Base-by-base conservation (phyloP, 1,140 invertebrate species). In the Anastrepha ludens region DNA sequence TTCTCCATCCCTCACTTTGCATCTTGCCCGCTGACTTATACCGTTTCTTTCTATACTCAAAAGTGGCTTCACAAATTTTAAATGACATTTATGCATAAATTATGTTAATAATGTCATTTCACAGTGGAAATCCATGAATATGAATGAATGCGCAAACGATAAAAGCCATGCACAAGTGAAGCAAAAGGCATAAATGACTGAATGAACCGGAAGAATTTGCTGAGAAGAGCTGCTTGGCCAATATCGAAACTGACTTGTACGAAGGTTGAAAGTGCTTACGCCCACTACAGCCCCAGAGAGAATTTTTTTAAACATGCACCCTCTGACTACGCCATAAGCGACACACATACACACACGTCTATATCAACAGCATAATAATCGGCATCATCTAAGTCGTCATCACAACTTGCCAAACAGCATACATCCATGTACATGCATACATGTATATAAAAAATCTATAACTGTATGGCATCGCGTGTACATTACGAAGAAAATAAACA, bases 71-170 rank as follows among this genome's bases (percentile, higher is more conserved):
- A 81, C 58, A 86, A 60, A 86, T 86, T 86, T 44, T 86, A 86
- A 91, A 88, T 91, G 91, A 92, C 91, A 90, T 90, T 90, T 90
- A 89, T 90, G 89, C 90, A 92, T 92, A 92, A 92, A 91, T 92
- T 92, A 92, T 92, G 91, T 89, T 92, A 92, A 92, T 92, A 92
- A 91, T 90, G 88, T 91, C 89, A 91, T 91, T 91, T 91, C 89
- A 91, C 59, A 62, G 29, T 86, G 85, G 59, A 86, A 89, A 90
- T 90, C 90, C 92, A 92, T 92, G 91, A 92, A 92, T 92, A 92
- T 92, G 88, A 91, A 88, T 88, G 86, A 86, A 86, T 62, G 55
- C 15, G 47, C 55, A 55, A 39, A 60, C 55, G n/a, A 3, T 41
- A 44, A 3, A n/a, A 47, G 13, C 3, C 41, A 55, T 81, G 44